phyloP scores from a whole-genome alignment of 2,888 invertebrate genomes.

The Aquatica leii region DNA sequence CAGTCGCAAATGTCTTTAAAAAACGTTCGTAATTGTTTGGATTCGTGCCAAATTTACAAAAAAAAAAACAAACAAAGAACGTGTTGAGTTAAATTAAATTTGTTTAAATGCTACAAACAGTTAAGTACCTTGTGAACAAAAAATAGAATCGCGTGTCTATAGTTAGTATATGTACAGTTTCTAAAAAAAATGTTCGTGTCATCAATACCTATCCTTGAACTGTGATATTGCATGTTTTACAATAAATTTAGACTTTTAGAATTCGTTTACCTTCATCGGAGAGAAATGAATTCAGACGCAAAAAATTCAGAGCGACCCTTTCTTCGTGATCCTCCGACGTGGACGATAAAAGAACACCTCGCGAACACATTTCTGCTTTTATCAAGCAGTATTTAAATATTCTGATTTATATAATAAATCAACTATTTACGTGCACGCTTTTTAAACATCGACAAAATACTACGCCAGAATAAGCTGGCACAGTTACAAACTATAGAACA shows the following conservation, averaged over 20 bases:
- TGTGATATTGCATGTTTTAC: slow-evolving; percentile 3
- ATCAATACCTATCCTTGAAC: too few species aligned
- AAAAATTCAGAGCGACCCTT: slow-evolving; percentile 48
- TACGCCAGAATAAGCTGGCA: slow-evolving; percentile 33
- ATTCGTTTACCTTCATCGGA: slow-evolving; percentile 45
- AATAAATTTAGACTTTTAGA: background rate
- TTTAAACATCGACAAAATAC: slow-evolving; percentile 19
- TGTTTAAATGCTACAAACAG: too few species aligned
- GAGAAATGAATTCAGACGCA: slow-evolving; percentile 55
- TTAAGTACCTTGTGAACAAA: too few species aligned
- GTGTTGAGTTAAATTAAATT: too few species aligned
- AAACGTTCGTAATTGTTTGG: too few species aligned
- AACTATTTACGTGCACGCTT: slow-evolving; percentile 21
- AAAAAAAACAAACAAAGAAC: too few species aligned
- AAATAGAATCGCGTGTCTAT: too few species aligned
- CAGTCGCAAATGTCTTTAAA: too few species aligned
- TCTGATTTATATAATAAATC: background rate
- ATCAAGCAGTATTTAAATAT: background rate
- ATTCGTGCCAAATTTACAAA: too few species aligned
- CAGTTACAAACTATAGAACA: slow-evolving; percentile 29
- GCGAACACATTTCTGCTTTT: slow-evolving; percentile 54
- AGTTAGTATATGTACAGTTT: too few species aligned
- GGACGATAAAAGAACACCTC: slow-evolving; percentile 50
- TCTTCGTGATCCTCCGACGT: slow-evolving; percentile 46
- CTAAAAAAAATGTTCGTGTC: too few species aligned